Evolutionary conservation across 2,797 vertebrate genomes (phyloP).

Genomic region (Hipposideros larvatus): DNA sequence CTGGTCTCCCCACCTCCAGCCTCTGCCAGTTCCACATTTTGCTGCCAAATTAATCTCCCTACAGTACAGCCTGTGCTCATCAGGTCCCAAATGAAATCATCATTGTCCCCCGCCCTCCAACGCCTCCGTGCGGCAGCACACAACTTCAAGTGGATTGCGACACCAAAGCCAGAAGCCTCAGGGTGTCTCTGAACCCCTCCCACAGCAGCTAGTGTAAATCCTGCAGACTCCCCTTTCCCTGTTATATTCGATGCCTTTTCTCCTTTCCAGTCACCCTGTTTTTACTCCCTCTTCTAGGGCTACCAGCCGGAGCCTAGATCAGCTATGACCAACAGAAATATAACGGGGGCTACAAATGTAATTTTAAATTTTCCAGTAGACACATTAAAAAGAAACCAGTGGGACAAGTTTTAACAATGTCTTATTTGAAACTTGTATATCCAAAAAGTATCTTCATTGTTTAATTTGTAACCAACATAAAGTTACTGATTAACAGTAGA

Average conservation of each 20-base stretch:
- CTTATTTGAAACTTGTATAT: background rate
- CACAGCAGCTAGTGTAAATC: background rate
- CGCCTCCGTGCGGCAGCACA: fast-evolving
- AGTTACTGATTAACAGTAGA: constrained; percentile 86
- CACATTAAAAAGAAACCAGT: background rate
- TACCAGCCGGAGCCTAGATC: background rate
- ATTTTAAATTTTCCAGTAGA: constrained; percentile 20
- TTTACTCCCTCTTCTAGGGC: background rate
- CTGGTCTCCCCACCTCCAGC: constrained; percentile 49
- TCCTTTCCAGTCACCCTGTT: background rate
- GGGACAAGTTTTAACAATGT: background rate
- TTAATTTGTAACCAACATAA: background rate
- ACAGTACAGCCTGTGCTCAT: background rate
- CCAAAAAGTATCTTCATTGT: background rate
- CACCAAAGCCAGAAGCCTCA: background rate
- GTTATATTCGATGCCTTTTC: background rate
- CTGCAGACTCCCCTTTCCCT: background rate
- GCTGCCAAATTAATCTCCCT: constrained; percentile 54
- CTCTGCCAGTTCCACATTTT: background rate
- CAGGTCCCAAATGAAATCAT: background rate
- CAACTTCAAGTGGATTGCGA: background rate
- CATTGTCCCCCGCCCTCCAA: background rate
- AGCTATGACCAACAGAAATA: background rate
- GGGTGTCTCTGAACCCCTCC: background rate
- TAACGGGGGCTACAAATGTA: background rate